These are phyloP conservation scores for Paratrypauchen microcephalus DNA, from an alignment of 2,797 vertebrate genomes.

Conservation along the genomic window DNA sequence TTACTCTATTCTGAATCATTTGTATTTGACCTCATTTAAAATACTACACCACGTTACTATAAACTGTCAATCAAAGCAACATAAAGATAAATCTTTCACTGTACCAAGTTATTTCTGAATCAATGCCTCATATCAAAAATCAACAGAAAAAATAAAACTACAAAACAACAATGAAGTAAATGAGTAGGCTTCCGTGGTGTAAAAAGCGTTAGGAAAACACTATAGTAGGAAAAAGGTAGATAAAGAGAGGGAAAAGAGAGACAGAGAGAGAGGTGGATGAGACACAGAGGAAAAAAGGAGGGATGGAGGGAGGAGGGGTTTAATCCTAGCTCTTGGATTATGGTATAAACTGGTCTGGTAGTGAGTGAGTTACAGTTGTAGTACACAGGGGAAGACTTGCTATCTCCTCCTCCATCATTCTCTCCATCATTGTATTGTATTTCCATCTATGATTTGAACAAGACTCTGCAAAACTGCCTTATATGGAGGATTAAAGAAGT, in stretches of 20 bases:
- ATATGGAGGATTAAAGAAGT: slow-evolving; percentile 12
- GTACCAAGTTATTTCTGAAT: background rate
- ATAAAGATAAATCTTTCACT: background rate
- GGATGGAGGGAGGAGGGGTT: slow-evolving; percentile 70
- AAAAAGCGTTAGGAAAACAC: background rate
- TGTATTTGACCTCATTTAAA: background rate
- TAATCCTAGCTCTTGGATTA: slow-evolving; percentile 80
- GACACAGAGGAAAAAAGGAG: slow-evolving; percentile 25
- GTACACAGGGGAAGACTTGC: slow-evolving; percentile 49
- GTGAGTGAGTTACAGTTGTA: slow-evolving; percentile 56
- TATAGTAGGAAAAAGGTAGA: background rate
- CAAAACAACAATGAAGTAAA: no score
- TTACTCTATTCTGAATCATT: background rate
- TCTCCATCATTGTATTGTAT: slow-evolving; percentile 10
- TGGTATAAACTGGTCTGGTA: slow-evolving; percentile 69
- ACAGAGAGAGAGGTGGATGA: slow-evolving; percentile 29
- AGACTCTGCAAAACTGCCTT: slow-evolving; percentile 10
- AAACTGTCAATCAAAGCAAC: no score
- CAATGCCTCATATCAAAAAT: background rate
- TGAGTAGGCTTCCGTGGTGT: background rate
- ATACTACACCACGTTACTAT: no score
- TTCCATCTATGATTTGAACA: slow-evolving; percentile 19
- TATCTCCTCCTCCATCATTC: slow-evolving; percentile 28
- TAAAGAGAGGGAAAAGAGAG: slow-evolving; percentile 10
- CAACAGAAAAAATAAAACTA: background rate